phyloP scores from a whole-genome alignment of 2,797 vertebrate species.

The Synanceia verrucosa region DNA sequence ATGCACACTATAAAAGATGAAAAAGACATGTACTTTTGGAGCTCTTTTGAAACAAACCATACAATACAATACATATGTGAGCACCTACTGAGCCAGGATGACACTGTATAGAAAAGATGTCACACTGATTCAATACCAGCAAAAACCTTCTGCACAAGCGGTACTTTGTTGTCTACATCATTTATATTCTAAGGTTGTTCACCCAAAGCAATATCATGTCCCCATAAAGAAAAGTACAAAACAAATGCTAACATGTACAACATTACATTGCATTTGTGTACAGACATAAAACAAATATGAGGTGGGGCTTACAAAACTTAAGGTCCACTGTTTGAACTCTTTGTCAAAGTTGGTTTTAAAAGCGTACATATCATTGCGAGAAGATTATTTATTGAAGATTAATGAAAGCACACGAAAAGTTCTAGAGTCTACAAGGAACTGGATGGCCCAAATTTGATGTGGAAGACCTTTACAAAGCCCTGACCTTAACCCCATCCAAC shows the following conservation, averaged over 20 bases:
- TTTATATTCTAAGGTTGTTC: slow-evolving; percentile 22
- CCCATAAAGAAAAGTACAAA: background rate
- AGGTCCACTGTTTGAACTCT: background rate
- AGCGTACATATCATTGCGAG: background rate
- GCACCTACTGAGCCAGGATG: background rate
- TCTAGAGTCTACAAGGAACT: background rate
- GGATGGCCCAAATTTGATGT: background rate
- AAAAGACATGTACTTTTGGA: slow-evolving; percentile 5
- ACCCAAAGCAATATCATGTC: slow-evolving; percentile 2
- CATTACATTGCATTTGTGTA: no score
- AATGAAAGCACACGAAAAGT: background rate
- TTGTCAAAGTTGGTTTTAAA: background rate
- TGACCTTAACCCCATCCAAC: background rate
- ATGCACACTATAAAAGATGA: slow-evolving; percentile 6
- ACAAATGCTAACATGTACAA: no score
- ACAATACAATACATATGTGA: background rate
- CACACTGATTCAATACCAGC: slow-evolving; percentile 17
- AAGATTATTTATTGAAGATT: background rate
- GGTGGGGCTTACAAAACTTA: background rate
- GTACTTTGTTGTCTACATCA: slow-evolving; percentile 19
- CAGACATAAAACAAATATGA: background rate
- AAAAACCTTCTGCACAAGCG: slow-evolving; percentile 1
- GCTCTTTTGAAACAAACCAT: slow-evolving; percentile 11
- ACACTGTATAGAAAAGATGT: background rate
- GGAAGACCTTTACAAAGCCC: background rate